These are phyloP conservation scores for Pseudomyrmex gracilis DNA, from an alignment of 1,140 invertebrate species.

Conservation along the genomic window DNA sequence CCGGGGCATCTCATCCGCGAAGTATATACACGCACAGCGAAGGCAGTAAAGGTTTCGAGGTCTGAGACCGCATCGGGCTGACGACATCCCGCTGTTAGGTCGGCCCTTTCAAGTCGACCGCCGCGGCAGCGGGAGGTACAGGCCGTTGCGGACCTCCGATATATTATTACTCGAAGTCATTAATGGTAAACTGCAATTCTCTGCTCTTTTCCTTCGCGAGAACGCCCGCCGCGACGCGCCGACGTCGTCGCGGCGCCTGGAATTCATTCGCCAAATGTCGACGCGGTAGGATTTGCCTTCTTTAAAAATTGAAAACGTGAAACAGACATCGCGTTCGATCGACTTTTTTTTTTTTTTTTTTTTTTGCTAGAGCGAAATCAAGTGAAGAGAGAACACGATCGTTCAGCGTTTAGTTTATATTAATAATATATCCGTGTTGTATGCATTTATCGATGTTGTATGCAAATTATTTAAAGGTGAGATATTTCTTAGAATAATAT, in stretches of 20 bases:
- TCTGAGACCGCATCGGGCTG: constrained; percentile 74
- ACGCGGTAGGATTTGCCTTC: background rate
- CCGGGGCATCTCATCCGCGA: constrained; percentile 69
- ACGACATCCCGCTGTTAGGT: constrained; percentile 83
- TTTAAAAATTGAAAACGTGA: no score
- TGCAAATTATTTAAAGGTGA: no score
- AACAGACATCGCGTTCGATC: no score
- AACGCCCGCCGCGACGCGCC: constrained; percentile 27
- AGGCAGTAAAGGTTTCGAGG: constrained; percentile 70
- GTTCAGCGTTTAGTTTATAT: no score
- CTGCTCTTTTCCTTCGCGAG: constrained; percentile 69
- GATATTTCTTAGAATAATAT: no score
- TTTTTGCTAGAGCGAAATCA: no score
- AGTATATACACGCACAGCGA: constrained; percentile 50
- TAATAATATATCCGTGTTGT: no score
- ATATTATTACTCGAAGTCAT: constrained; percentile 83
- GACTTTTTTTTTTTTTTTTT: no score
- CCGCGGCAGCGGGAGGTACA: constrained; percentile 82
- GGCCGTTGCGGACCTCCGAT: constrained; percentile 76
- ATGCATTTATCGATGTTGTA: no score
- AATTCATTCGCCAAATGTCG: constrained; percentile 50
- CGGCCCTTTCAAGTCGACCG: constrained; percentile 83
- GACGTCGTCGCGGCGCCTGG: constrained; percentile 24
- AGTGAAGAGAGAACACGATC: no score
- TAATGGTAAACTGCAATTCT: constrained; percentile 84